These are phyloP conservation scores for Stichodactyla helianthus DNA, from an alignment of 64 coral and sea anemone species.

Conservation along the genomic window DNA sequence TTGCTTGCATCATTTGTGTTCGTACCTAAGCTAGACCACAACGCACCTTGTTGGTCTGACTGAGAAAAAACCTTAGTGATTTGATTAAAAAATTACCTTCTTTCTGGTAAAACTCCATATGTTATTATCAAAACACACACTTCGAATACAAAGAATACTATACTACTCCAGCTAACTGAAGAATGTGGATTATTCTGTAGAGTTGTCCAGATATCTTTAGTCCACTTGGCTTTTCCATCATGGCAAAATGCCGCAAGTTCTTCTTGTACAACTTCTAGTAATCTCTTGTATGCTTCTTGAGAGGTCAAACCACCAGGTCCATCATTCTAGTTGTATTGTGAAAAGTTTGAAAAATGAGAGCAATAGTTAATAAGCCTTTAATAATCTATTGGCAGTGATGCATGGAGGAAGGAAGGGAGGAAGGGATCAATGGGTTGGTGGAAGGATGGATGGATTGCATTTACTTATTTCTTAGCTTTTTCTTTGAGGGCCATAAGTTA, in stretches of 20 bases:
- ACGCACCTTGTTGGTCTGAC: not conserved
- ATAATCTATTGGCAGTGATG: no score
- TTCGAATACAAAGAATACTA: conserved; percentile 64
- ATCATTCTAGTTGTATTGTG: not conserved
- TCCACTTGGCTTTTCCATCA: conserved; percentile 45
- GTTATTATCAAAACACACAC: conserved; percentile 65
- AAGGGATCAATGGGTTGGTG: not conserved
- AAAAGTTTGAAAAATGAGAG: not conserved
- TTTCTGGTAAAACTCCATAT: conserved; percentile 37
- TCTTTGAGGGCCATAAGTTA: no score
- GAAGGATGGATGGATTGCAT: not conserved
- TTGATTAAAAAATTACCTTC: conserved; percentile 17
- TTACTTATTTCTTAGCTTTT: no score
- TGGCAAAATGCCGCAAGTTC: conserved; percentile 54
- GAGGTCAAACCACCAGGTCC: conserved; percentile 58
- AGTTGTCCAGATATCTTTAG: conserved; percentile 66
- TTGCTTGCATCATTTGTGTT: not conserved
- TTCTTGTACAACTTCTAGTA: conserved; percentile 58
- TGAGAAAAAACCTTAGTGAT: no score
- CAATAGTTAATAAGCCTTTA: not conserved
- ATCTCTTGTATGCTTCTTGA: conserved; percentile 74
- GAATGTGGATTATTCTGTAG: conserved; percentile 55
- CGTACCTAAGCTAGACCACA: not conserved
- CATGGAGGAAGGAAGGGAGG: no score
- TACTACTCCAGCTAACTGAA: conserved; percentile 72